Percentiles rank a stretch among this genome's conserved stretches.
Evolutionary conservation across 2,888 invertebrate genomes (phyloP).

Genomic region (Dendrolimus houi): DNA sequence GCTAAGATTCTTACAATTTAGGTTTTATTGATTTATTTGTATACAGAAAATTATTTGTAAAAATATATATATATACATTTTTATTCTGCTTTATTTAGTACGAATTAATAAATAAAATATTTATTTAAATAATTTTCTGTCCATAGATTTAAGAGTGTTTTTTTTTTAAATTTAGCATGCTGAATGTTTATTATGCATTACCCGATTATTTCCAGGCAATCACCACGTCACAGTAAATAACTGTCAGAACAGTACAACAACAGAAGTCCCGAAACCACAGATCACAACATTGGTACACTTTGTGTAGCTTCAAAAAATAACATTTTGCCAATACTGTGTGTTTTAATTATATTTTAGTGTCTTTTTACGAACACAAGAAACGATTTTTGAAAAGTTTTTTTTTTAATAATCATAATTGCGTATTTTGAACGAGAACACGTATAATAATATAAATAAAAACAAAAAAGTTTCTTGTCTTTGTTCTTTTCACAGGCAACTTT

Average conservation of each 20-base stretch:
- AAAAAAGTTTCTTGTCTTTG: no score
- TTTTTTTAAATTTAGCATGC: slow-evolving; percentile 2
- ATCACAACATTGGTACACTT: slow-evolving; percentile 57
- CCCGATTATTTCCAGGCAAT: slow-evolving; percentile 48
- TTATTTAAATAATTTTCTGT: background rate
- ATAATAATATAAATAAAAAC: no score
- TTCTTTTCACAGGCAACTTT: no score
- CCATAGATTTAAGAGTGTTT: background rate
- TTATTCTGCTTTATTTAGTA: no score
- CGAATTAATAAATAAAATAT: background rate
- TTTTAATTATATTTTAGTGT: slow-evolving; percentile 1
- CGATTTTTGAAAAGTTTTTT: background rate
- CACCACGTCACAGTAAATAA: slow-evolving; percentile 47
- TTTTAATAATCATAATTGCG: no score
- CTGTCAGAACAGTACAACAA: slow-evolving; percentile 46
- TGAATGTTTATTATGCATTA: slow-evolving; percentile 8
- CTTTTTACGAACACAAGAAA: background rate
- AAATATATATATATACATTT: no score
- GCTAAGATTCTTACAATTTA: no score
- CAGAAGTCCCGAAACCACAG: slow-evolving; percentile 41
- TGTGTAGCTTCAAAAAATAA: slow-evolving; percentile 28
- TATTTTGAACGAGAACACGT: no score
- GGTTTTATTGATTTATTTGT: no score
- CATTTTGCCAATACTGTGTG: slow-evolving; percentile 25
- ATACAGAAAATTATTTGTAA: no score